phyloP scores from a whole-genome alignment of 2,888 invertebrate genomes.

The Cosmorhoe ocellata region DNA sequence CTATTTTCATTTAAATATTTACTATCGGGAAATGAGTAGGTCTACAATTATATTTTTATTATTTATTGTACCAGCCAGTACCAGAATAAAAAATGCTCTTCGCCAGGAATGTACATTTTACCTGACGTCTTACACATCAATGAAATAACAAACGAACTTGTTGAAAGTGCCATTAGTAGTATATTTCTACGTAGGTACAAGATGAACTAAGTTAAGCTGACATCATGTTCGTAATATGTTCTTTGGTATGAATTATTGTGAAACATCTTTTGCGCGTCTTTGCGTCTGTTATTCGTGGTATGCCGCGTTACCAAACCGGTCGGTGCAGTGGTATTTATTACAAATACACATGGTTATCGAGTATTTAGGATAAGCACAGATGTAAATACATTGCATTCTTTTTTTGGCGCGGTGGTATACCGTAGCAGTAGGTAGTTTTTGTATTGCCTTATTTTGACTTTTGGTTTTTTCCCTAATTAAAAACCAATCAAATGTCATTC shows the following conservation, averaged over 20 bases:
- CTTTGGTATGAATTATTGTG: constrained; percentile 37
- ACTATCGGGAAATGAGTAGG: too few relatives aligned
- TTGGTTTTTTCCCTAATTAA: background rate
- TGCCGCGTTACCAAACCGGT: constrained; percentile 39
- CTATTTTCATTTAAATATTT: too few relatives aligned
- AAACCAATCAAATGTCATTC: background rate
- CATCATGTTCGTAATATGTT: constrained; percentile 15
- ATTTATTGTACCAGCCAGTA: too few relatives aligned
- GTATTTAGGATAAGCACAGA: constrained; percentile 31
- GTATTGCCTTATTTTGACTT: background rate
- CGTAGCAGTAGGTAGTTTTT: background rate
- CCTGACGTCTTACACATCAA: too few relatives aligned
- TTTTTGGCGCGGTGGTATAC: too few relatives aligned
- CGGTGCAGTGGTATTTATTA: constrained; percentile 36
- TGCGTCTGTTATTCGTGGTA: constrained; percentile 33
- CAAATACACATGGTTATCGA: constrained; percentile 33
- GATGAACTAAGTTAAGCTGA: background rate
- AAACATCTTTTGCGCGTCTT: constrained; percentile 44
- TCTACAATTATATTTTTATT: too few relatives aligned
- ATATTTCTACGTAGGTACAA: too few relatives aligned
- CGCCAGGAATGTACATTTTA: too few relatives aligned
- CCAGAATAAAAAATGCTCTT: too few relatives aligned
- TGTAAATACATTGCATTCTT: background rate
- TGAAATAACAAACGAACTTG: too few relatives aligned
- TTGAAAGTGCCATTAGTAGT: too few relatives aligned